phyloP scores from a whole-genome alignment of 2,888 invertebrate species.

The Petrolisthes manimaculis region DNA sequence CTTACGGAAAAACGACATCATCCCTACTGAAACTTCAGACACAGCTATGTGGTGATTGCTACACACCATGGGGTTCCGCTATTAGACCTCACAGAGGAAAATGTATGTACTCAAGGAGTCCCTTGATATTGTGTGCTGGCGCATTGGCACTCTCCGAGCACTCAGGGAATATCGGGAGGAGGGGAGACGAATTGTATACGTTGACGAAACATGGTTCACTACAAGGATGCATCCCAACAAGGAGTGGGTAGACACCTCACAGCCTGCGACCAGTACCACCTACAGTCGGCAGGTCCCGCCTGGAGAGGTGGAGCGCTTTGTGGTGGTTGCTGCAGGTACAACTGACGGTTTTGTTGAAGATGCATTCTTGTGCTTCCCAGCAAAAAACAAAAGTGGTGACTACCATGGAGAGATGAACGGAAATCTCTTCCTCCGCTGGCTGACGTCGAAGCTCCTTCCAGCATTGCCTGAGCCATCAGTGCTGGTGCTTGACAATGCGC shows the following conservation, averaged over 20 bases:
- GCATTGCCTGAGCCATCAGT: not conserved
- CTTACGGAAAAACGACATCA: not conserved
- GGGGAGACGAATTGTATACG: slow-evolving; percentile 15
- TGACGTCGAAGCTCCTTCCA: slow-evolving; percentile 16
- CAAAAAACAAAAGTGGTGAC: slow-evolving; percentile 11
- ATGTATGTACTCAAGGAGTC: slow-evolving; percentile 14
- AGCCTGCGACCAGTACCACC: slow-evolving; percentile 26
- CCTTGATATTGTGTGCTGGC: slow-evolving; percentile 3
- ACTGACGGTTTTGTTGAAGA: slow-evolving; percentile 7
- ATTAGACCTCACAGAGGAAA: slow-evolving; percentile 12
- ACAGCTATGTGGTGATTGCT: slow-evolving; percentile 33
- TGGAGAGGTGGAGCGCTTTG: slow-evolving; percentile 20
- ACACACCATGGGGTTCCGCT: slow-evolving; percentile 31
- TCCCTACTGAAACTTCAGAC: slow-evolving; percentile 27
- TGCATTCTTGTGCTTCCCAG: slow-evolving; percentile 1
- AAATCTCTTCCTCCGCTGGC: slow-evolving; percentile 21
- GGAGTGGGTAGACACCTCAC: slow-evolving; percentile 37
- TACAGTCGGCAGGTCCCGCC: slow-evolving; percentile 19
- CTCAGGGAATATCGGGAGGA: slow-evolving; percentile 19
- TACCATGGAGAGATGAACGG: slow-evolving; percentile 25
- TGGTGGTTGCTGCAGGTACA: slow-evolving; percentile 27
- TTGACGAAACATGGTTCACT: too few species aligned
- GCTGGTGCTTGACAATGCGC: slow-evolving; percentile 13
- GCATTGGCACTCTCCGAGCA: slow-evolving; percentile 5
- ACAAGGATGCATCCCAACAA: too few species aligned